Conservation (phyloP, 2,113 vertebrate genomes). For the Campylomormyrus tamandua region DNA sequence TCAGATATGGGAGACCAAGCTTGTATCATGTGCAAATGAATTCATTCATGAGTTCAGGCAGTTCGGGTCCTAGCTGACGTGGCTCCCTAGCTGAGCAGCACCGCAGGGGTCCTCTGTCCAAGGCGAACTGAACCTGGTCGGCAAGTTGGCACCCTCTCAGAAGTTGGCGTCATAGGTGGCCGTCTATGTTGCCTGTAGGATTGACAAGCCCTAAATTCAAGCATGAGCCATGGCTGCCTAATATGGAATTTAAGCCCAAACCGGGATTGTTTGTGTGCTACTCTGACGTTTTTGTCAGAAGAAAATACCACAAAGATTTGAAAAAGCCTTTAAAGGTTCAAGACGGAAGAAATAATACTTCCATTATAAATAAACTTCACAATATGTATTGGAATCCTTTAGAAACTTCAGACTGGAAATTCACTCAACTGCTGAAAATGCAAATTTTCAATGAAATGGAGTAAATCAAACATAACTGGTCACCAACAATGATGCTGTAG, state of each 20-base stretch:
- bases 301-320: background rate
- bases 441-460: background rate
- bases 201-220: background rate
- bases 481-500: background rate
- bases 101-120: background rate
- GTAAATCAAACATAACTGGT: background rate
- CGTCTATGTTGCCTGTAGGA: background rate
- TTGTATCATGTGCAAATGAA: background rate
- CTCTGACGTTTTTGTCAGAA: background rate
- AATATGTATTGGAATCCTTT: background rate
- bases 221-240: background rate
- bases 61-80: background rate
- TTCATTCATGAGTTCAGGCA: background rate
- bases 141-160: background rate
- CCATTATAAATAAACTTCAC: background rate
- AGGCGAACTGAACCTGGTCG: background rate
- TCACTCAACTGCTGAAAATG: background rate
- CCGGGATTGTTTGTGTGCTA: background rate
- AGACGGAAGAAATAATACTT: background rate
- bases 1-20: background rate
- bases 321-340: background rate
- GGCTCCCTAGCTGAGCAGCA: background rate
- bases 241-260: background rate
- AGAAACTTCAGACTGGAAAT: background rate
- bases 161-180: background rate